Evolutionary conservation across 2,113 vertebrate genomes (phyloP).

Genomic region (Macaca nemestrina): DNA sequence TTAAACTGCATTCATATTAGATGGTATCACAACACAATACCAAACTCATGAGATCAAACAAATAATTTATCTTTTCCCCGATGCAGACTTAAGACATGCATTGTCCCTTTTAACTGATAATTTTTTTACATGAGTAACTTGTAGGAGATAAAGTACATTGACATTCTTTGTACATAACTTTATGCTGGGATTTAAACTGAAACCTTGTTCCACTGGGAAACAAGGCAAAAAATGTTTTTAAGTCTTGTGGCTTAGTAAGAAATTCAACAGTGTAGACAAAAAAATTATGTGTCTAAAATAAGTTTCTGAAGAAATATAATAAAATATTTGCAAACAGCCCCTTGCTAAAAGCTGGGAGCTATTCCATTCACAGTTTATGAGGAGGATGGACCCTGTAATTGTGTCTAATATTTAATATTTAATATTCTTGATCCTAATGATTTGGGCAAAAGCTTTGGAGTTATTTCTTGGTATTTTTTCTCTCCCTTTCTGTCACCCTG

Average conservation of each 20-base stretch:
- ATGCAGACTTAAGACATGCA: conserved; percentile 32
- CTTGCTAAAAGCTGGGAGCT: not conserved
- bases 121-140: conserved; percentile 49
- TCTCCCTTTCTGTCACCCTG: not conserved
- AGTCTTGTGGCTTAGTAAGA: conserved; percentile 20
- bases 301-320: conserved; percentile 7
- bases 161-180: conserved; percentile 29
- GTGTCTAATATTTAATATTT: not conserved
- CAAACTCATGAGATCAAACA: conserved; percentile 53
- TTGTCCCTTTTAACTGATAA: conserved; percentile 38
- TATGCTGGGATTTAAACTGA: conserved; percentile 35
- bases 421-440: not conserved
- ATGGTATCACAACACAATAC: conserved; percentile 15
- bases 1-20: conserved; percentile 55
- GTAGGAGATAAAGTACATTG: conserved; percentile 8
- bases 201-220: not conserved
- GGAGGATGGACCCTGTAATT: not conserved
- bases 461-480: not conserved
- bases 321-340: not conserved
- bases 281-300: not conserved
- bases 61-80: conserved; percentile 58
- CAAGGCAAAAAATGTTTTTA: not conserved
- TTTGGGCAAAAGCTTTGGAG: not conserved
- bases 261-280: not conserved
- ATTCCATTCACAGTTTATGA: not conserved